These are phyloP conservation scores for Sebastes oblongus DNA, from an alignment of 2,797 vertebrate genomes.

Conservation along the genomic window DNA sequence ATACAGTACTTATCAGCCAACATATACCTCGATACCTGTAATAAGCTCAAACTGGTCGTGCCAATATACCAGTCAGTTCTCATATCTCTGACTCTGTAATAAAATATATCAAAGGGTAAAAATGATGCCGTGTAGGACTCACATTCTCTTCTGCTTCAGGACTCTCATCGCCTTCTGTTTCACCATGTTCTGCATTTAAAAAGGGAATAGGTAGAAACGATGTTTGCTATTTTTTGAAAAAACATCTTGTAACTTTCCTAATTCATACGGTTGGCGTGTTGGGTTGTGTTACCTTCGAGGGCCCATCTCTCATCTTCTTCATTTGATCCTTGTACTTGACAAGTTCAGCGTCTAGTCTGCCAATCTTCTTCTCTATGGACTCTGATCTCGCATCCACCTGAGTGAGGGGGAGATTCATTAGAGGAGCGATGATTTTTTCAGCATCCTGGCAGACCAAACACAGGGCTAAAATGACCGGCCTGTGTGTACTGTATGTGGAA, in stretches of 20 bases:
- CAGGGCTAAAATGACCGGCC: neutral
- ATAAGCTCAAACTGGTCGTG: neutral
- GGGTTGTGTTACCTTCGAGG: slow-evolving; percentile 88
- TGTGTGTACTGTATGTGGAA: neutral
- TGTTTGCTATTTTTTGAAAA: neutral
- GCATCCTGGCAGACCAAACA: neutral
- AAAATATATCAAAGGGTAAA: neutral
- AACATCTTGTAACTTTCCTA: neutral
- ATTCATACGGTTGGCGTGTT: rapidly evolving
- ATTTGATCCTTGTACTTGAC: slow-evolving; percentile 98
- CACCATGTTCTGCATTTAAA: slow-evolving; percentile 91
- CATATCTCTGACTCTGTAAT: neutral
- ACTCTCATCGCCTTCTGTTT: slow-evolving; percentile 98
- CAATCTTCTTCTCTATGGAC: slow-evolving; percentile 96
- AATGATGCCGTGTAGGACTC: slow-evolving; percentile 73
- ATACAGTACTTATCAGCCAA: neutral
- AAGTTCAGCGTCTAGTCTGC: slow-evolving; percentile 92
- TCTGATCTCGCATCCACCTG: slow-evolving; percentile 95
- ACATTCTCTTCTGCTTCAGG: slow-evolving; percentile 98
- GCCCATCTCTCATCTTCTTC: slow-evolving; percentile 99
- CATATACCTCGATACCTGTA: neutral
- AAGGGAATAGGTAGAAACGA: neutral
- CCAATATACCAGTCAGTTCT: neutral
- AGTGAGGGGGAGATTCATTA: neutral
- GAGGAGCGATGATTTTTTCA: neutral